Evolutionary conservation across 2,113 vertebrate species (phyloP), one percentile per base, ranked within the genome.

Genomic region (Semicossyphus pulcher): DNA sequence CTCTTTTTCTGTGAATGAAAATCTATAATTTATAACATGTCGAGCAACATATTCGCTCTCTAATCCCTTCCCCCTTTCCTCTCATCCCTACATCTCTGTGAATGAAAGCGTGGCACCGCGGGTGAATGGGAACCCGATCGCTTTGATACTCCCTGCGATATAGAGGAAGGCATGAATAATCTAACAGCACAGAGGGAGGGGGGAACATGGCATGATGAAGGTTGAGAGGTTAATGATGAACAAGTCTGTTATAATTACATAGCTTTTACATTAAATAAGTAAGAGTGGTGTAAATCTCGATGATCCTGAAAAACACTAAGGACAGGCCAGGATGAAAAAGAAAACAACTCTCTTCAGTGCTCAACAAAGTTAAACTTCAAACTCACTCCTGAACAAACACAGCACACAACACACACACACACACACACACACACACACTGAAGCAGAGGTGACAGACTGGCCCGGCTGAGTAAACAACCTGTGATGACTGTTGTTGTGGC

Each of bases 401-500:
- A 54, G 10, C 18, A 39, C 42, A 60, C 36, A 48, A 67, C 14
- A 68, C 15, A 47, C 20, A 23, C 45, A 48, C 53, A 56, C 49
- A 49, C 26, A 69, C 31, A 64, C 57, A 76, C 53, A 53, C 15
- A 63, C 44, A 62, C 63, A 61, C 34, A 75, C 64, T 4, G 32
- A 78, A 60, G 36, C 42, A 49, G 41, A 60, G 23, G 83, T 64
- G 83, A 85, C 16, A 0, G 56, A 67, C 28, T 44, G 66, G 63
- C 72, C 23, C 5, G 61, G 65, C 88, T 91, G 82, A 83, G 74
- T 78, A 86, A 91, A 92, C 90, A 88, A 63, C 63, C 23, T 10
- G 61, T 37, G 32, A 51, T 53, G 41, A 62, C 49, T 28, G 72
- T 74, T 86, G 56, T 72, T 64, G 52, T 58, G 26, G 18, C 21